A percentile compares a stretch with the other conserved stretches of the same genome.
phyloP scores from a whole-genome alignment of 2,888 invertebrate genomes.

The Maniola hyperantus region DNA sequence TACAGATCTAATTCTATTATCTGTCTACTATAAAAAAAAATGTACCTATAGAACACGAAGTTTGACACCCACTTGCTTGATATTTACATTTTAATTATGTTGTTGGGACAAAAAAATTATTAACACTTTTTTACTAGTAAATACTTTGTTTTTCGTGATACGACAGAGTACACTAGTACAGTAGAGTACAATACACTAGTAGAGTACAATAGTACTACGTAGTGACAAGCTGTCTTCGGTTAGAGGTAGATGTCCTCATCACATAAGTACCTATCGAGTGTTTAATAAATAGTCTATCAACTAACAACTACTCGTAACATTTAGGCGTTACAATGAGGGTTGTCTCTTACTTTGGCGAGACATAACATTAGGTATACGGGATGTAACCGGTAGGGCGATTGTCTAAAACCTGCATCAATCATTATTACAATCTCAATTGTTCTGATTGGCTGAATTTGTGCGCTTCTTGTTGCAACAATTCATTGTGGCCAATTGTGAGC shows the following conservation, averaged over 20 bases:
- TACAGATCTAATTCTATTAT: neutral
- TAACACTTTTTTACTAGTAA: neutral
- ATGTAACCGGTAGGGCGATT: too few relatives aligned
- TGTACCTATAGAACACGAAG: neutral
- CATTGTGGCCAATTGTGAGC: too few relatives aligned
- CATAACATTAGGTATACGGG: too few relatives aligned
- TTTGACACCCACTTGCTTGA: constrained; percentile 5
- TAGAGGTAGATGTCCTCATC: constrained; percentile 3
- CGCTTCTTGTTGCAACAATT: too few relatives aligned
- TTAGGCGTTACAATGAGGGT: constrained; percentile 19
- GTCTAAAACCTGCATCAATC: too few relatives aligned
- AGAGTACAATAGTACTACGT: too few relatives aligned
- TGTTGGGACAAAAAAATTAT: constrained; percentile 6
- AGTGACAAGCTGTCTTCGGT: neutral
- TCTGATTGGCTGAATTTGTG: too few relatives aligned
- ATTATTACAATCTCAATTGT: too few relatives aligned
- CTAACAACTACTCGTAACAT: constrained; percentile 19
- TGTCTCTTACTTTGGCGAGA: constrained; percentile 5
- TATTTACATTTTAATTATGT: constrained; percentile 11
- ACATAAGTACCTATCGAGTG: constrained; percentile 2
- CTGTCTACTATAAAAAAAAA: neutral
- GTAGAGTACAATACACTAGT: too few relatives aligned
- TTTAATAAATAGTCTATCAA: constrained; percentile 16
- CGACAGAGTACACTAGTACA: neutral
- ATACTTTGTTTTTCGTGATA: neutral